Base-by-base conservation (phyloP, 2,888 invertebrate species). In the Drosophila greeni region DNA sequence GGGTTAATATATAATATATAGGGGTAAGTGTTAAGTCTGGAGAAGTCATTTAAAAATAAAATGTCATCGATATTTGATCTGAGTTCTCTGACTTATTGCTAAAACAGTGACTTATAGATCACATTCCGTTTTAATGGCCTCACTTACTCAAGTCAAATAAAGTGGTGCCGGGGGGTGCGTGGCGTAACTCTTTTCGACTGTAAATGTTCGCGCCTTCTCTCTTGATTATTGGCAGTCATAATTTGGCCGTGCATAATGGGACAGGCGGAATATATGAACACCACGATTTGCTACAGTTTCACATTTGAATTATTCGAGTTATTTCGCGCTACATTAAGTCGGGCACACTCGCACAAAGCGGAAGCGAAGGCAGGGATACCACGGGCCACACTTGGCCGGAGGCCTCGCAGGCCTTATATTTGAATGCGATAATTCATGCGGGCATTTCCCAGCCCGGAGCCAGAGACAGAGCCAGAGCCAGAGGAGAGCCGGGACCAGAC, bases 281-380 rank as follows among this genome's bases (percentile, higher is more conserved):
- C 34, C 43, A 43, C 57, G 49, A 37, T 47, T 53, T 53, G 39
- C 48, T 61, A 47, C 20, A 72, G 60, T 39, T 58, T 49, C 61
- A 66, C 60, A 60, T 77, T 67, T 77, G 79, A 81, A 73, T 74
- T 78, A 77, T 81, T 79, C 75, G 66, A 81, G 75, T 76, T 82
- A 84, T 85, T 85, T 83, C 82, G 73, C 77, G 79, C 65, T 77
- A 79, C 80, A 76, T 84, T 86, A 75, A 74, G 61, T 53, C 39
- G 48, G 47, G 33, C 53, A 24, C 49, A 56, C 40, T 75, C 42
- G 8, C 62, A 39, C 53, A 40, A 23, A 29, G 33, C 53, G 45
- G 23, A 23, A 33, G 31, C 18, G 4, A 31, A 37, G 14, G 23
- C 49, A 23, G 23, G 18, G 12, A 36, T 14, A 23, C 33, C 6